Evolutionary conservation across 2,797 vertebrate genomes (phyloP), one percentile per base, ranked within the genome.

Genomic region (Liparis tanakae): DNA sequence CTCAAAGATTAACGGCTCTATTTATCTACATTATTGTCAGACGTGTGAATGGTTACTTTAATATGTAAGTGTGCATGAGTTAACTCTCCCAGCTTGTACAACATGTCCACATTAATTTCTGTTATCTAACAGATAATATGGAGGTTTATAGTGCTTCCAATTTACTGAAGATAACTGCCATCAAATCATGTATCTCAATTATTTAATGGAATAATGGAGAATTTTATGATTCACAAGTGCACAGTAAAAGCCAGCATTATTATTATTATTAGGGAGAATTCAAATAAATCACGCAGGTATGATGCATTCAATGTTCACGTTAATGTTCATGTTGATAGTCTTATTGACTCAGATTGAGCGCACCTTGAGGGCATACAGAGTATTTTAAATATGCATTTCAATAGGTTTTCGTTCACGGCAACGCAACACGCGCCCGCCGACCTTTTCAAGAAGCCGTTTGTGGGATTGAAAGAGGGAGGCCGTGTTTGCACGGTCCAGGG

Each of bases 11-110:
- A 67, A 66, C 53, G 15, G 25, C 5, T 57, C 20, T 51, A 70
- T 61, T 57, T 54, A 44, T 73, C 59, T 25, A 14, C 43, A 50
- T 50, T 20, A 3, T 50, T 50, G 48, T 50, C 48, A 50, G 10
- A 50, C 44, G 51, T 20, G 46, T 66, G 51, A 63, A 34, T 39
- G 18, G 25, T 41, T 65, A 10, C 56, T 56, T 56, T 56, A 67
- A 74, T 66, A 61, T 63, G 63, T 20, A 13, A 22, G 34, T 57
- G 39, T 37, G 44, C 1, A 9, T 22, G 13, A 18, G 36, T 22
- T 41, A 60, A 30, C 36, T 67, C 22, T 48, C 10, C n/a, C 10
- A 10, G 25, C 5, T 6, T 10, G 39, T 50, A 25, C 5, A 6
- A 44, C 34, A 44, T 57, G 7, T 37, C 14, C 2, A 54, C 43